phyloP scores from a whole-genome alignment of 2,888 invertebrate genomes.

The Ptilodon capucinus region DNA sequence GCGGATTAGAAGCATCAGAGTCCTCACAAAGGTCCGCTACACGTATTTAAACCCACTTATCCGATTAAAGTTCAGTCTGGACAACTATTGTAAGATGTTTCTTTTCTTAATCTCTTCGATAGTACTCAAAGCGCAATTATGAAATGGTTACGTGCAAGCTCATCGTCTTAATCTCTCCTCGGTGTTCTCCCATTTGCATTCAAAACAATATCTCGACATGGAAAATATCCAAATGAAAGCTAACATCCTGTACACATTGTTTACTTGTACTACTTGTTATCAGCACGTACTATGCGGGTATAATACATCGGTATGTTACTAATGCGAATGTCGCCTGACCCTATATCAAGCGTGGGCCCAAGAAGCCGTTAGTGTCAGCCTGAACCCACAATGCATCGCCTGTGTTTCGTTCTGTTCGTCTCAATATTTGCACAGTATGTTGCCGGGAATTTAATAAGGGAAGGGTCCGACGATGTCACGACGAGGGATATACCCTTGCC shows the following conservation, averaged over 20 bases:
- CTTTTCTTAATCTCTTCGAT: no score
- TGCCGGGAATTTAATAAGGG: slow-evolving; percentile 42
- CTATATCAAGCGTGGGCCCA: slow-evolving; percentile 24
- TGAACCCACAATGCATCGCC: slow-evolving; percentile 30
- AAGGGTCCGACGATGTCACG: slow-evolving; percentile 22
- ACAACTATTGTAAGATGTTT: no score
- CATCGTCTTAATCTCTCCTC: not conserved
- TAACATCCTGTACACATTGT: slow-evolving; percentile 23
- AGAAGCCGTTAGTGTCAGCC: slow-evolving; percentile 20
- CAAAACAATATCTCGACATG: not conserved
- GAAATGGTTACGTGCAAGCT: no score
- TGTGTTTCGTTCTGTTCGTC: slow-evolving; percentile 24
- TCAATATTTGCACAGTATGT: slow-evolving; percentile 35
- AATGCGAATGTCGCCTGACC: slow-evolving; percentile 9
- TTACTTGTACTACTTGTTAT: slow-evolving; percentile 19
- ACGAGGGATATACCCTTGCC: slow-evolving; percentile 17
- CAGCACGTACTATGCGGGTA: slow-evolving; percentile 18
- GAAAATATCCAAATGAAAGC: slow-evolving; percentile 1
- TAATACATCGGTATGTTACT: slow-evolving; percentile 7
- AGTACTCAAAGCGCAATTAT: no score
- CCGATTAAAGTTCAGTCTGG: no score
- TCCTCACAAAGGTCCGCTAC: no score
- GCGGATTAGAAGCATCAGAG: no score
- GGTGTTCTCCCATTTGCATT: not conserved
- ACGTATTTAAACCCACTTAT: no score